Conservation (phyloP, 2,113 vertebrate species). For the Apodemus speciosus region DNA sequence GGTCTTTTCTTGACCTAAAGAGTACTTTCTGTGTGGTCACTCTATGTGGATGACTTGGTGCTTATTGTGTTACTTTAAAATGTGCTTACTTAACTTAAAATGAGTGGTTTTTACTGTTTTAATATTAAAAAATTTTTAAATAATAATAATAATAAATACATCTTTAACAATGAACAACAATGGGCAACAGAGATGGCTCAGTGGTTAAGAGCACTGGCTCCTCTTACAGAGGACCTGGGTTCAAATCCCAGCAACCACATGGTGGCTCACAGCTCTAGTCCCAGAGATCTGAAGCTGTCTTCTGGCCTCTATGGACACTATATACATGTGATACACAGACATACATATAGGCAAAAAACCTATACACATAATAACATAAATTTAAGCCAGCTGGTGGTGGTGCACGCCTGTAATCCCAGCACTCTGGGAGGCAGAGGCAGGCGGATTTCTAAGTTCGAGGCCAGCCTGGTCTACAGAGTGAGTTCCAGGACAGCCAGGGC, state of each 20-base stretch:
- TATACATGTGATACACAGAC: neutral
- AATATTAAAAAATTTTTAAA: too few relatives aligned
- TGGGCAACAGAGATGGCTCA: neutral
- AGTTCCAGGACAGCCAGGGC: too few relatives aligned
- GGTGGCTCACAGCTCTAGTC: neutral
- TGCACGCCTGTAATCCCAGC: too few relatives aligned
- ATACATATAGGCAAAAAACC: neutral
- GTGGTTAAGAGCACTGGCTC: neutral
- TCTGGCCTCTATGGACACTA: neutral
- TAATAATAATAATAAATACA: too few relatives aligned
- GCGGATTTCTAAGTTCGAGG: too few relatives aligned
- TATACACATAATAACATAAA: neutral
- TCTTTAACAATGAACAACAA: neutral
- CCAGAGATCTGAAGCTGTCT: neutral
- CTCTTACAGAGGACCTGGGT: neutral
- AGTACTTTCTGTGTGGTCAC: neutral
- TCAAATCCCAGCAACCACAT: neutral
- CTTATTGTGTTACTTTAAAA: neutral
- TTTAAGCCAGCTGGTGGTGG: too few relatives aligned
- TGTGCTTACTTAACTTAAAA: neutral
- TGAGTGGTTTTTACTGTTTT: too few relatives aligned
- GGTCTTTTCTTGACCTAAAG: neutral
- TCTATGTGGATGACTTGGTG: neutral
- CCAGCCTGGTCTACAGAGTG: too few relatives aligned
- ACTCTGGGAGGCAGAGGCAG: too few relatives aligned